Evolutionary conservation across 2,888 invertebrate species (phyloP).

Genomic region (Petrolisthes cinctipes): DNA sequence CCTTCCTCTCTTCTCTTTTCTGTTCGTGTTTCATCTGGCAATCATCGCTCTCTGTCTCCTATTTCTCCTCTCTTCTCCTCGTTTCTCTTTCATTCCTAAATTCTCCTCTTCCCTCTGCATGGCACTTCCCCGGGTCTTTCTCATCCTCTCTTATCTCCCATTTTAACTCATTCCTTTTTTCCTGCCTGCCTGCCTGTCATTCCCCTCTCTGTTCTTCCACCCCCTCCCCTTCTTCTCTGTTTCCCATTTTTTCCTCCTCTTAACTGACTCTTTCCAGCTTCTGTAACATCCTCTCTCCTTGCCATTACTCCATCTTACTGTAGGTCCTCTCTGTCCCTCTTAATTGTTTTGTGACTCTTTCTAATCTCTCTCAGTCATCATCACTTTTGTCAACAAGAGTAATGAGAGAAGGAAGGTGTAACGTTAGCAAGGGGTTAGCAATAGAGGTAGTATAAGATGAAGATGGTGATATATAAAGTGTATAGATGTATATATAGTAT

Average conservation of each 20-base stretch:
- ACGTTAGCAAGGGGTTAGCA: too few relatives aligned
- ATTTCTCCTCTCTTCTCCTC: too few relatives aligned
- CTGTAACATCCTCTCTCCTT: background rate
- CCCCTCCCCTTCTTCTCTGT: background rate
- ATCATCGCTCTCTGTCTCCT: too few relatives aligned
- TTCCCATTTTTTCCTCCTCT: constrained; percentile 13
- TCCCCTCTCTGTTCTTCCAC: background rate
- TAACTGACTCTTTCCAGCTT: background rate
- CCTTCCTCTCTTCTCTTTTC: too few relatives aligned
- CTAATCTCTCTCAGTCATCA: too few relatives aligned
- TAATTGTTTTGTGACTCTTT: too few relatives aligned
- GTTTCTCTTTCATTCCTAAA: background rate
- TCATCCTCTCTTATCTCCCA: background rate
- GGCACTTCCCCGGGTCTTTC: background rate
- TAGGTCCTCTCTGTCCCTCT: background rate
- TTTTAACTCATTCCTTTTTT: background rate
- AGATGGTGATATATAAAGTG: too few relatives aligned
- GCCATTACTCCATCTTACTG: background rate
- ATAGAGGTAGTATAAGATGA: too few relatives aligned
- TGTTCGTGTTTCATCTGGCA: too few relatives aligned
- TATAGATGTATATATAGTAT: too few relatives aligned
- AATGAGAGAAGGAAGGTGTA: too few relatives aligned
- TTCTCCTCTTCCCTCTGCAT: background rate
- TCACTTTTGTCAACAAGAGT: too few relatives aligned
- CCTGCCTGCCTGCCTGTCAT: background rate